phyloP scores from a whole-genome alignment of 2,888 invertebrate genomes.

The Coleophora deauratella region DNA sequence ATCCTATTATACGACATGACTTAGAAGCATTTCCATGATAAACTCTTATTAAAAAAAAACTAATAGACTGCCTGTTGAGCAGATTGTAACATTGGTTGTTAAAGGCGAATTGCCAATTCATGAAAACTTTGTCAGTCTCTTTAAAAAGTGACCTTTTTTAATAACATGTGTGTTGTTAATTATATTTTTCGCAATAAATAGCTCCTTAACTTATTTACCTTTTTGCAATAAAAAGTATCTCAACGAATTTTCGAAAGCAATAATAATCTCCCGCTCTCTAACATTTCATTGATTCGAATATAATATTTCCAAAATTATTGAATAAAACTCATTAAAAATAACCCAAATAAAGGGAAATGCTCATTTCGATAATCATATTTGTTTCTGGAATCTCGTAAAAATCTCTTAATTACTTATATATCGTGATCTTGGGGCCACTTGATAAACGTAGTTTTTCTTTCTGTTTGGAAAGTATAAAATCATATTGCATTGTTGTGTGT shows the following conservation, averaged over 20 bases:
- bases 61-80: too few species aligned
- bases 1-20: constrained; percentile 67
- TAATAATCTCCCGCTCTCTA: constrained; percentile 20
- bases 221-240: constrained; percentile 22
- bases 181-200: constrained; percentile 34
- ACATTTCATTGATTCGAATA: too few species aligned
- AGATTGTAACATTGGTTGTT: too few species aligned
- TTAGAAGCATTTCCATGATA: constrained; percentile 5
- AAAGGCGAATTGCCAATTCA: too few species aligned
- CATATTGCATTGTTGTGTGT: too few species aligned
- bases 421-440: constrained; percentile 45
- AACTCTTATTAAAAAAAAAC: too few species aligned
- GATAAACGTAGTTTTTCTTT: constrained; percentile 12
- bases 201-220: constrained; percentile 23
- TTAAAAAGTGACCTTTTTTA: too few species aligned
- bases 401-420: constrained; percentile 27
- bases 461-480: not conserved
- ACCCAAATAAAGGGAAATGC: too few species aligned
- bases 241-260: constrained; percentile 65
- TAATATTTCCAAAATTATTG: not conserved
- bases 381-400: constrained; percentile 20
- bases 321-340: not conserved
- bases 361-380: constrained; percentile 2
- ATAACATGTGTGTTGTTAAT: too few species aligned
- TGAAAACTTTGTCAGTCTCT: too few species aligned